Evolutionary conservation across 2,888 invertebrate genomes (phyloP), one percentile per base, ranked within the genome.

Genomic region (Rhogogaster chlorosoma): DNA sequence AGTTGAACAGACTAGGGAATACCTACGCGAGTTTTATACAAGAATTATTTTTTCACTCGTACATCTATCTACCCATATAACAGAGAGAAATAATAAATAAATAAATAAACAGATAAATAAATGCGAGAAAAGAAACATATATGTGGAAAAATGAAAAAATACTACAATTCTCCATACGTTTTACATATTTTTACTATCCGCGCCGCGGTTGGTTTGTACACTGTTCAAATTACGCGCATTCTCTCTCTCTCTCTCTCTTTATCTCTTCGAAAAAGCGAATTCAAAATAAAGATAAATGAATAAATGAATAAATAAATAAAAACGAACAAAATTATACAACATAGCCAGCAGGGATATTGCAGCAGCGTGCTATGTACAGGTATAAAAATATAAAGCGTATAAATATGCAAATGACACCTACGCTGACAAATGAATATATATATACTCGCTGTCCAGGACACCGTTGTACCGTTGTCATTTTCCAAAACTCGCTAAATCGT

Each of bases 331-430:
- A 61, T 61, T 67, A 32, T 32, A 67, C 29, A 32, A 18, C 18
- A 64, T n/a, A 26, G 1, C 12, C 26, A 64, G 1, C 18, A 12
- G 12, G 2, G 15, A n/a, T n/a, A n/a, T n/a, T 18, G 10, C 2
- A 29, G 18, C 32, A 67, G 29, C 32, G 67, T 67, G 32, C 67
- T 15, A 32, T 32, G 26, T 26, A 18, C 29, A 67, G 32, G 6
- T 67, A 9, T 22, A 67, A 18, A 18, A 67, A 67, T 32, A 6
- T 1, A 67, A 18, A 67, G 18, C 5, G 32, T 67, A 32, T 67
- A 67, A 67, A 67, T 73, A 73, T 73, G 42, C 73, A 73, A 73
- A 73, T 73, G 73, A 73, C 73, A 38, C 42, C 42, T n/a, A 42
- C 38, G 73, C 26, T 42, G 12, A 42, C 42, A 73, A 73, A 73